A percentile compares a stretch with the other conserved stretches of the same genome.
Conservation (phyloP, 2,888 invertebrate genomes). For the Phortica okadai region DNA sequence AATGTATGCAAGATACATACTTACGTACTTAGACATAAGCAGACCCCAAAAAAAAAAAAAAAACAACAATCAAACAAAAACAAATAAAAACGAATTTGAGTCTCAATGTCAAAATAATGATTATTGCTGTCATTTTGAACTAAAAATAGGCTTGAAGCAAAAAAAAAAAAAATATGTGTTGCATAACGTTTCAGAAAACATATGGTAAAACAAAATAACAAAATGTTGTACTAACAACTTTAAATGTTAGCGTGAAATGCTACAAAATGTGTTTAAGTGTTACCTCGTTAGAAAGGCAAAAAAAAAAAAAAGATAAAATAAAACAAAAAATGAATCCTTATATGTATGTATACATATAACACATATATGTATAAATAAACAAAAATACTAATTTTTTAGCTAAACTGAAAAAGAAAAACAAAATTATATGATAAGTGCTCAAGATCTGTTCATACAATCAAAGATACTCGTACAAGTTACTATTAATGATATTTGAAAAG, state of each 20-base stretch:
- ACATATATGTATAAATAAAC: background rate
- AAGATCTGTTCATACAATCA: too few species aligned
- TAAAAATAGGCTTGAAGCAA: background rate
- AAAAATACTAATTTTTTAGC: too few species aligned
- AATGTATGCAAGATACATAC: conserved; percentile 32
- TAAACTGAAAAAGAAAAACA: too few species aligned
- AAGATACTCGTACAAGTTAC: too few species aligned
- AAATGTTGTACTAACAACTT: background rate
- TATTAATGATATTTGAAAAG: background rate
- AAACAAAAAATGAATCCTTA: conserved; percentile 34
- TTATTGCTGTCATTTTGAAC: background rate
- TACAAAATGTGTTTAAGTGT: conserved; percentile 66
- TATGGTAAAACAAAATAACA: conserved; percentile 33
- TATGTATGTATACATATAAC: background rate
- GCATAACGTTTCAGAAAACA: conserved; percentile 24
- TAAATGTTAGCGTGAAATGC: conserved; percentile 47
- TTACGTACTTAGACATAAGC: background rate
- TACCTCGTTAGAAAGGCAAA: conserved; percentile 66
- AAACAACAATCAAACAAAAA: background rate
- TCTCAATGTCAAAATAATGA: background rate
- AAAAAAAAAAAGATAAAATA: conserved; percentile 27
- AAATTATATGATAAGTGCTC: background rate
- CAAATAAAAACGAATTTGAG: conserved; percentile 5
- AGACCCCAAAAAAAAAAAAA: background rate
- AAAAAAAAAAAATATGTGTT: background rate